Base-by-base conservation (phyloP, 2,888 invertebrate species). In the Zonitis immaculata region DNA sequence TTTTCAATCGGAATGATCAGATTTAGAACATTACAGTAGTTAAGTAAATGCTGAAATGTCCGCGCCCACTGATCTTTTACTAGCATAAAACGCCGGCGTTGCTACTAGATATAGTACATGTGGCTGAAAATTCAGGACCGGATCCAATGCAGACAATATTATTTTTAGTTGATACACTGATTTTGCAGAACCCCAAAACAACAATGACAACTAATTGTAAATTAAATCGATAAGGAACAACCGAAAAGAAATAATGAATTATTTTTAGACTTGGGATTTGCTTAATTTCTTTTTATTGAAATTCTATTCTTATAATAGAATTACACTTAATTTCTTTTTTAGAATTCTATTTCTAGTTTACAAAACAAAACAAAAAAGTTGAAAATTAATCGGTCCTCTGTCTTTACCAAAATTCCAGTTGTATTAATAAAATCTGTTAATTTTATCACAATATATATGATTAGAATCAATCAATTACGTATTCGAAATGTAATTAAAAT, bases 91-190 rank as follows among this genome's bases (percentile, higher is more conserved):
- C 49, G 52, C 14, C 52, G 28, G 48, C 60, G 65, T 63, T 62
- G 62, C 63, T 63, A 65, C n/a, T 65, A 62, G 65, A 57, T 58
- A 65, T n/a, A n/a, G n/a, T n/a, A n/a, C 61, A 42, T 49, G 32
- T 52, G 39, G 51, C 49, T 42, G 51, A 32, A 44, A 42, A 39
- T 54, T 52, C 62, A 60, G 60, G 62, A 49, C 61, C 60, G 60
- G 54, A 49, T 51, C 47, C 16, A 35, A 35, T 18, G 14, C 32
- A 32, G 18, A 35, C 35, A 35, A 35, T 6, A 16, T 35, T 18
- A 35, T 35, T 35, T 35, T 35, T 35, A 18, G 35, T 35, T 9
- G 18, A 18, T 11, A 14, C 7, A 14, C 14, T n/a, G n/a, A n/a
- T 14, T 35, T 16, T 1, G 14, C 12, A 14, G 14, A 12, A 12